Evolutionary conservation across 2,113 vertebrate species (phyloP), one percentile per base, ranked within the genome.

Genomic region (Acanthochromis polyacanthus): DNA sequence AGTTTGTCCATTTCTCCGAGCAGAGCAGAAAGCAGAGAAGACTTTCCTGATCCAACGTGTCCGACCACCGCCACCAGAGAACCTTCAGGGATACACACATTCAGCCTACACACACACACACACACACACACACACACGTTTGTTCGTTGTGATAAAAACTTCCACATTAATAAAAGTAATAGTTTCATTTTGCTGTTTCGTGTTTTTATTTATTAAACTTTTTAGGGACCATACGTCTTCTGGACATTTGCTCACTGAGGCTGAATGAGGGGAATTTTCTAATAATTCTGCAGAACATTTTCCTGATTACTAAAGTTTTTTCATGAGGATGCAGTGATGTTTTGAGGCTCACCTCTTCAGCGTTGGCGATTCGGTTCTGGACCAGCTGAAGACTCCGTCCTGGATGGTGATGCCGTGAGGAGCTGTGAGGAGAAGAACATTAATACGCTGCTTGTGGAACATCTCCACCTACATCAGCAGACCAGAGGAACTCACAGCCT

Each of bases 41-140:
- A 98, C 77, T 99, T 99, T 28, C 97, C 98, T 4, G 96, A 98
- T 64, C 98, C 98, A 79, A 99, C 97, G 2, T 97, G 97, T 66
- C 98, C 98, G 72, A 99, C 97, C 87, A 99, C 94, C 2, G 97
- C 98, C 58, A 99, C 94, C 87, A 99, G 83, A 32, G 96, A 94
- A 20, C 97, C 97, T 80, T 98, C 97, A 38, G 96, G 96, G 76
- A 99, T 80, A 14, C 82, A 80, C 83, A 99, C 93, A 64, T 88
- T 95, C 75, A 99, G 91, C 92, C 98, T 99, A 88, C 28, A 81
- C 25, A 72, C 20, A 80, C 11, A 64, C 10, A 62, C 28, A 71
- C 4, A 36, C 11, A n/a, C n/a, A 56, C 25, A 48, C 60, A 46
- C 14, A 23, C 15, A 63, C 25, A 55, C n/a, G n/a, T n/a, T n/a